phyloP scores from a whole-genome alignment of 2,797 vertebrate genomes.

The Aphelocoma californica region DNA sequence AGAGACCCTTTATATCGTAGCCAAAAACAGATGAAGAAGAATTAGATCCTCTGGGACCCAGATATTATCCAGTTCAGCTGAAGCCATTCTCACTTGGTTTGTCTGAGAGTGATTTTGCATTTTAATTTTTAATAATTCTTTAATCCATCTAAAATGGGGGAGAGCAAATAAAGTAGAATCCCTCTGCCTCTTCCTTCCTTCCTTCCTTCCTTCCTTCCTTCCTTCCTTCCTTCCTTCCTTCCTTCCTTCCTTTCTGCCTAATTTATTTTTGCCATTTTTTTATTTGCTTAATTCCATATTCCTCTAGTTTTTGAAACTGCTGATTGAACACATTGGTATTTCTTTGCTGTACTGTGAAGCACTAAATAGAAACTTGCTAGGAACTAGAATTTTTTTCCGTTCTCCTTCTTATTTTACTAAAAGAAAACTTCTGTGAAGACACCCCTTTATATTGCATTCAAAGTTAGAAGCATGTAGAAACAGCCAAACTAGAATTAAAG shows the following conservation, averaged over 20 bases:
- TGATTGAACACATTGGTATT: neutral
- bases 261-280: neutral
- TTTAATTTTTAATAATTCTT: conserved; percentile 62
- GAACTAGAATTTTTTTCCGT: neutral
- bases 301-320: neutral
- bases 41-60: neutral
- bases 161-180: conserved; percentile 22
- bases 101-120: conserved; percentile 33
- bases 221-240: neutral
- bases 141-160: conserved; percentile 17
- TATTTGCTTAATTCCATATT: neutral
- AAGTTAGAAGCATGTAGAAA: neutral
- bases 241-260: neutral
- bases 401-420: neutral
- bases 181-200: neutral
- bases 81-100: conserved; percentile 24
- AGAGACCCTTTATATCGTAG: neutral
- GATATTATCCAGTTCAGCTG: conserved; percentile 18
- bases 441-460: neutral
- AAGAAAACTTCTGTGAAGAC: neutral
- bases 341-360: neutral
- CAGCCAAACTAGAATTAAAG: neutral
- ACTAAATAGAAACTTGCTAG: neutral
- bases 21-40: conserved; percentile 32
- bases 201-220: neutral